These are phyloP conservation scores for Drosophila triauraria DNA, from an alignment of 1,140 invertebrate species.

Conservation along the genomic window DNA sequence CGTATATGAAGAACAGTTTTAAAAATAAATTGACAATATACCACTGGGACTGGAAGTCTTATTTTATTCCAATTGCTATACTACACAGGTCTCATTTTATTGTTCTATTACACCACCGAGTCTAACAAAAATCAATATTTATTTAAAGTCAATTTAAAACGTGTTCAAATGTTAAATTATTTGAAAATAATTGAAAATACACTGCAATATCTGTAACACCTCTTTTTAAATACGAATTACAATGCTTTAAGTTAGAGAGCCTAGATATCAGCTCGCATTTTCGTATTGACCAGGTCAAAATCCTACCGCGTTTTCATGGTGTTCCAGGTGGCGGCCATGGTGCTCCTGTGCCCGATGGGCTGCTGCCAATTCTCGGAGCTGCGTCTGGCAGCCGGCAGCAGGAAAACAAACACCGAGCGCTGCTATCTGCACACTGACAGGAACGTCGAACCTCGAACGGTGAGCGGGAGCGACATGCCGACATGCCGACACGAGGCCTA, in stretches of 20 bases:
- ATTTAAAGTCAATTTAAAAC: not conserved
- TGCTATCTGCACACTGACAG: conserved; percentile 75
- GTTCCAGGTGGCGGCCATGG: conserved; percentile 66
- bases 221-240: not conserved
- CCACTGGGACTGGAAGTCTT: too few species aligned
- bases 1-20: too few species aligned
- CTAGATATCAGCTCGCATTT: not conserved
- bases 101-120: too few species aligned
- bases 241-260: not conserved
- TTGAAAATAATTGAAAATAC: not conserved
- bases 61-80: not conserved
- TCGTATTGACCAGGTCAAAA: not conserved
- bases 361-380: conserved; percentile 15
- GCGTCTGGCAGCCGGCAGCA: conserved; percentile 43
- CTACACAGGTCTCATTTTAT: too few species aligned
- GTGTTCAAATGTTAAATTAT: too few species aligned
- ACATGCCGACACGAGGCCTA: conserved; percentile 55
- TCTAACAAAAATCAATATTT: not conserved
- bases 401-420: conserved; percentile 73
- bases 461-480: conserved; percentile 37
- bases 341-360: conserved; percentile 12
- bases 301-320: conserved; percentile 76
- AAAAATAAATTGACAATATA: too few species aligned
- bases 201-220: not conserved
- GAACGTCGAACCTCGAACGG: conserved; percentile 11